A percentile compares a stretch with the other conserved stretches of the same genome.
Conservation (phyloP, 2,797 vertebrate genomes). For the Kryptopterus vitreolus region DNA sequence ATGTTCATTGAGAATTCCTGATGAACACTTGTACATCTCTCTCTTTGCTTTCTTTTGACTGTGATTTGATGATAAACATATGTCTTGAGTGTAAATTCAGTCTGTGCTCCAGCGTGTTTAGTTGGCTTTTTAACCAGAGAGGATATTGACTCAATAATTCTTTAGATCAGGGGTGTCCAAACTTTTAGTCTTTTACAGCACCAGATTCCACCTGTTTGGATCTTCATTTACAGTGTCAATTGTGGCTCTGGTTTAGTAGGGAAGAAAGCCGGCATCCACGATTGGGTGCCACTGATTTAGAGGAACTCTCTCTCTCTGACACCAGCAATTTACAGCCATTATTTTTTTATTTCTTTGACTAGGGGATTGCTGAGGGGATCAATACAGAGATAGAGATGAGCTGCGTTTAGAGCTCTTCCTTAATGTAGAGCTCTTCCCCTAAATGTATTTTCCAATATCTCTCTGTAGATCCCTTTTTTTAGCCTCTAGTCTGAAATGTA, state of each 20-base stretch:
- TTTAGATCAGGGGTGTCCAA: not conserved
- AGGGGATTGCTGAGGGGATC: too few species aligned
- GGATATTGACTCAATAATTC: slow-evolving; percentile 19
- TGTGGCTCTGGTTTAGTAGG: too few species aligned
- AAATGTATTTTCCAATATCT: not conserved
- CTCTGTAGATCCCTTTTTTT: not conserved
- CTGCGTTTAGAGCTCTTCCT: not conserved
- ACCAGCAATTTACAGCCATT: not conserved
- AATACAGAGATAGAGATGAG: not conserved
- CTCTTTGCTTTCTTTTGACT: slow-evolving; percentile 23
- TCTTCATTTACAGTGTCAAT: too few species aligned
- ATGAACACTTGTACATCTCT: not conserved
- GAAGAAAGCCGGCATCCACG: too few species aligned
- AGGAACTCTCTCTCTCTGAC: not conserved
- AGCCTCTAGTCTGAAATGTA: not conserved
- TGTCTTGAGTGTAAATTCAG: not conserved
- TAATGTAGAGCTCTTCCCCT: too few species aligned
- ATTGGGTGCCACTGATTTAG: not conserved
- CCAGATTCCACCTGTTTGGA: too few species aligned
- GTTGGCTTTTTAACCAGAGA: too few species aligned
- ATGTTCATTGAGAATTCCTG: not conserved
- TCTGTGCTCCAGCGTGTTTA: not conserved
- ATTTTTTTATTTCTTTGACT: not conserved
- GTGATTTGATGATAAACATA: not conserved
- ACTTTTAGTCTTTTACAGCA: too few species aligned